Base-by-base conservation (phyloP, 2,113 vertebrate species). In the Chionomys nivalis region DNA sequence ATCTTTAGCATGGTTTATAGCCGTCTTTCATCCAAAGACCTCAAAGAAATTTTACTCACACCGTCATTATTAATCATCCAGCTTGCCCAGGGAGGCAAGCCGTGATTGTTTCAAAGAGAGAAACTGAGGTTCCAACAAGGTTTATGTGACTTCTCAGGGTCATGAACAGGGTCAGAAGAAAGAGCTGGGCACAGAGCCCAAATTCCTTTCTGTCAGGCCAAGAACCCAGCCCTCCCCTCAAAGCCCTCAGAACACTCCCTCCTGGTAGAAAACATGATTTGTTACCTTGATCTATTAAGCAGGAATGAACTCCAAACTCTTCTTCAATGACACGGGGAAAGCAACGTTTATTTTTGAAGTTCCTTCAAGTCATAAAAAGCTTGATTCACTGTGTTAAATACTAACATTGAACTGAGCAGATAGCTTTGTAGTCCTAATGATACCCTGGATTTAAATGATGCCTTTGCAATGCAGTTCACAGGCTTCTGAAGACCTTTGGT, bases 11-110 rank as follows among this genome's bases (percentile, higher is more conserved):
- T 47, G 89, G 55, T 97, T 97, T 98, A 97, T 94, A 89, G 87
- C 5, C 97, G 94, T 91, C 97, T 98, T 98, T 98, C 92, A 97
- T 98, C 94, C 86, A 94, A 96, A 94, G 95, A 91, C 97, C 97
- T 97, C 97, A 97, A 97, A 98, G 97, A 91, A 95, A 89, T 89
- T 94, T 97, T 94, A 89, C 44, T 94, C 94, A 95, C 86, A 76
- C 66, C 47, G 33, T 97, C 94, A 97, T 96, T 93, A 96, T 96
- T 97, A 94, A 87, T 97, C 94, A 97, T 68, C 86, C 81, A 52
- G 61, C 66, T 75, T 96, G 94, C 93, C 93, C 55, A 83, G 83
- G 78, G 88, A 97, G 79, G 91, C 63, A 91, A 87, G 83, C 26
- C 0, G 31, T 85, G 95, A 44, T 85, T 94, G 77, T 97, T 95